Evolutionary conservation across 1,140 invertebrate species (phyloP).

Genomic region (Formica exsecta): DNA sequence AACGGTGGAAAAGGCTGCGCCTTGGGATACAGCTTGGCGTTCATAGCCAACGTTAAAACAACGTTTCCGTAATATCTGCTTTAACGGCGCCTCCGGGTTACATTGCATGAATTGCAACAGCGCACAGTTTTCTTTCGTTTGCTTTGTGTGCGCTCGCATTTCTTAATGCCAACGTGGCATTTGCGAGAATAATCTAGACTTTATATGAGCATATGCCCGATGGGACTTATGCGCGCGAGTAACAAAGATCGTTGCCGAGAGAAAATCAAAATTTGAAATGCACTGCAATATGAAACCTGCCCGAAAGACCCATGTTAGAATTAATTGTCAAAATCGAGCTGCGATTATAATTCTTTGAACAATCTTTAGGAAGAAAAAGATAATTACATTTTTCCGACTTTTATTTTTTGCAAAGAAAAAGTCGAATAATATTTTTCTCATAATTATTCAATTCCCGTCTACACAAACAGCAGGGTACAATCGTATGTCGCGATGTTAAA

Average conservation of each 20-base stretch:
- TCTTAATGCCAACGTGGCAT: slow-evolving; percentile 33
- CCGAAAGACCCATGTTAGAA: background rate
- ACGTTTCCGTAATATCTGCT: slow-evolving; percentile 59
- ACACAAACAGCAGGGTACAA: slow-evolving; percentile 1
- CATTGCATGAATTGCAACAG: slow-evolving; percentile 34
- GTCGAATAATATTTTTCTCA: background rate
- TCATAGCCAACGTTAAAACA: slow-evolving; percentile 44
- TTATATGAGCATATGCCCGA: slow-evolving; percentile 47
- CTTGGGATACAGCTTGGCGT: slow-evolving; percentile 14
- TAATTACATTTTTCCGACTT: background rate
- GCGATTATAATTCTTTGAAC: background rate
- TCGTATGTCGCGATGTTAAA: slow-evolving; percentile 36
- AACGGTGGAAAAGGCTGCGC: background rate
- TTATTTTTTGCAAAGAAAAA: background rate
- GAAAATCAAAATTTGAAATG: slow-evolving; percentile 20
- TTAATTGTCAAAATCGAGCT: slow-evolving; percentile 20
- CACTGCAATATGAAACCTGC: background rate
- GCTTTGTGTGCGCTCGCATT: slow-evolving; percentile 38
- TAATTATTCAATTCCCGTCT: background rate
- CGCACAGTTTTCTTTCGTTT: slow-evolving; percentile 34
- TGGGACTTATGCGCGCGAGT: slow-evolving; percentile 12
- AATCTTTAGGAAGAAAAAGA: background rate
- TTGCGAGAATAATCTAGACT: slow-evolving; percentile 54
- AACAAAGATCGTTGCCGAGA: slow-evolving; percentile 17
- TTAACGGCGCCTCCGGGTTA: slow-evolving; percentile 50